phyloP scores from a whole-genome alignment of 2,113 vertebrate species.

The Muscicapa adusta region DNA sequence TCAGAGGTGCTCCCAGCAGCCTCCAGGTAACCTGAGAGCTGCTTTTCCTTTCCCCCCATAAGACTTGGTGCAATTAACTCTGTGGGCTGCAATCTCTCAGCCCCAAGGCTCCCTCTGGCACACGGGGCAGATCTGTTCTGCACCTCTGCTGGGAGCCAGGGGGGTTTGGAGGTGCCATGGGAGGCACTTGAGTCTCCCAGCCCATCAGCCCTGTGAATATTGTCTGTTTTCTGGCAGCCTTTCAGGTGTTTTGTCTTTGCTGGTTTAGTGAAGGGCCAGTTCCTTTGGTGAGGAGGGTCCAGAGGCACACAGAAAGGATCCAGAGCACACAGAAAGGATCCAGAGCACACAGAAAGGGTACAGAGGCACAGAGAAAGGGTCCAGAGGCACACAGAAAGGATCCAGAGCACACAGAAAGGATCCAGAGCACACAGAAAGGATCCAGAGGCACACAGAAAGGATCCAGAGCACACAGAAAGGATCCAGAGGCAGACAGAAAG shows the following conservation, averaged over 20 bases:
- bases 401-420: too few species aligned
- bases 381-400: too few species aligned
- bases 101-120: neutral
- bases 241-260: neutral
- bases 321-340: too few species aligned
- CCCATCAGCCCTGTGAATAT: neutral
- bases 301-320: neutral
- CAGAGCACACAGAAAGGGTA: too few species aligned
- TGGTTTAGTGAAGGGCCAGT: neutral
- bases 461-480: too few species aligned
- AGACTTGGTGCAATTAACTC: neutral
- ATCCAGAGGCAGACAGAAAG: too few species aligned
- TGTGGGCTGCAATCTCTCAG: neutral
- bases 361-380: too few species aligned
- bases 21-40: neutral
- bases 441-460: too few species aligned
- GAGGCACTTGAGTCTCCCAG: neutral
- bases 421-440: too few species aligned
- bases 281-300: neutral
- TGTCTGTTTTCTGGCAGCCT: neutral
- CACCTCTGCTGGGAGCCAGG: neutral
- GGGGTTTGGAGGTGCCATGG: accelerated
- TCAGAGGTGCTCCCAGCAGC: neutral
- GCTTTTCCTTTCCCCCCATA: neutral
- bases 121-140: neutral